Evolutionary conservation across 2,888 invertebrate genomes (phyloP).

Genomic region (Parapristionchus giblindavisi): DNA sequence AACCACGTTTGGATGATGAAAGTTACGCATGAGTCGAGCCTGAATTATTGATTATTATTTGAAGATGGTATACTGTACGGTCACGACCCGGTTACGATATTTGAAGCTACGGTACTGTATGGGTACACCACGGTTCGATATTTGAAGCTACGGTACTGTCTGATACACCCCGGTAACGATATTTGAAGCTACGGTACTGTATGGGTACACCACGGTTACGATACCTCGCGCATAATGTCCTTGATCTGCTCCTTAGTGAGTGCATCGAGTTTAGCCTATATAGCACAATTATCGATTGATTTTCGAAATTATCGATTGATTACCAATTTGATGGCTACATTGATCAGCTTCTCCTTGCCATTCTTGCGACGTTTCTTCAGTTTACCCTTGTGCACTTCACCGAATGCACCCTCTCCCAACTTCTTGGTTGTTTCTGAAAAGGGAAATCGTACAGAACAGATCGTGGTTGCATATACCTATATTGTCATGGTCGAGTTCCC

Average conservation of each 20-base stretch:
- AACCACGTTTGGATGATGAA: slow-evolving; percentile 34
- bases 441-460: too few relatives aligned
- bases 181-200: neutral
- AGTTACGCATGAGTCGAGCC: slow-evolving; percentile 33
- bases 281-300: neutral
- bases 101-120: neutral
- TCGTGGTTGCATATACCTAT: slow-evolving; percentile 1
- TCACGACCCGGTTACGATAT: too few relatives aligned
- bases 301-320: neutral
- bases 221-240: slow-evolving; percentile 35
- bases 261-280: slow-evolving; percentile 26
- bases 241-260: slow-evolving; percentile 38
- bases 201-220: neutral
- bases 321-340: slow-evolving; percentile 46
- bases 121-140: neutral
- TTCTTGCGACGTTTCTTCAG: slow-evolving; percentile 38
- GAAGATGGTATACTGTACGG: too few relatives aligned
- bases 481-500: slow-evolving; percentile 36
- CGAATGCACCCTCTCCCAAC: slow-evolving; percentile 32
- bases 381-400: slow-evolving; percentile 38
- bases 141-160: too few relatives aligned
- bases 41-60: too few relatives aligned
- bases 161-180: too few relatives aligned
- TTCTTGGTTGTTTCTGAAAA: slow-evolving; percentile 34
- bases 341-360: slow-evolving; percentile 28